Conservation (phyloP, 1,140 invertebrate species). For the Tenebrio molitor region DNA sequence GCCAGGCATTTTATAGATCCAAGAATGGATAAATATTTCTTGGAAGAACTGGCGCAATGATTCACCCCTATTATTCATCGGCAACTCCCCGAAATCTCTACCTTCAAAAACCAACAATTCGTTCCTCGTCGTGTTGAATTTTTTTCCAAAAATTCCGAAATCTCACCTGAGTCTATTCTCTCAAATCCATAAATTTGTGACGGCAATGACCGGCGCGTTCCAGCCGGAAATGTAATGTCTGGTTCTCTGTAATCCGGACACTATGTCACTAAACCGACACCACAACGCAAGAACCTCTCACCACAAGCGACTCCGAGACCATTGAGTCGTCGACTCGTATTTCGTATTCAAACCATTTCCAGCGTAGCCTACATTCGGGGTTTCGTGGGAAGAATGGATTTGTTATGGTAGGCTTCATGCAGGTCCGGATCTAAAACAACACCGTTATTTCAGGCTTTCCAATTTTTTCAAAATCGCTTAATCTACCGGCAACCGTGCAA, state of each 20-base stretch:
- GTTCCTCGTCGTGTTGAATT: too few species aligned
- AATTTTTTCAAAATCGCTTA: too few species aligned
- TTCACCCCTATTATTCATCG: neutral
- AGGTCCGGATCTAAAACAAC: neutral
- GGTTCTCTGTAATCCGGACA: neutral
- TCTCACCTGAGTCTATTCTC: neutral
- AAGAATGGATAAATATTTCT: neutral
- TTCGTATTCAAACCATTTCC: slow-evolving; percentile 5
- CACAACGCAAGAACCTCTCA: slow-evolving; percentile 15
- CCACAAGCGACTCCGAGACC: slow-evolving; percentile 21
- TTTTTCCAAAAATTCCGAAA: too few species aligned
- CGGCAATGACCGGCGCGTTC: too few species aligned
- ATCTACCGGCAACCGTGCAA: too few species aligned
- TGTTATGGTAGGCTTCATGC: neutral
- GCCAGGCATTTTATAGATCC: neutral
- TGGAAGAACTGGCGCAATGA: too few species aligned
- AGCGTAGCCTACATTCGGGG: slow-evolving; percentile 10
- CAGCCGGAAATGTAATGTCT: neutral
- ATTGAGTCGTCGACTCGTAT: slow-evolving; percentile 22
- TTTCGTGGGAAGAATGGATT: slow-evolving; percentile 35
- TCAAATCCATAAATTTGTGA: slow-evolving; percentile 8
- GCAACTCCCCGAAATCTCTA: too few species aligned
- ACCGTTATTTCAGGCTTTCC: slow-evolving; percentile 10
- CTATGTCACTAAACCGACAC: slow-evolving; percentile 36
- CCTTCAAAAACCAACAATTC: too few species aligned